Evolutionary conservation across 2,888 invertebrate species (phyloP).

Genomic region (Trimorus sp.): DNA sequence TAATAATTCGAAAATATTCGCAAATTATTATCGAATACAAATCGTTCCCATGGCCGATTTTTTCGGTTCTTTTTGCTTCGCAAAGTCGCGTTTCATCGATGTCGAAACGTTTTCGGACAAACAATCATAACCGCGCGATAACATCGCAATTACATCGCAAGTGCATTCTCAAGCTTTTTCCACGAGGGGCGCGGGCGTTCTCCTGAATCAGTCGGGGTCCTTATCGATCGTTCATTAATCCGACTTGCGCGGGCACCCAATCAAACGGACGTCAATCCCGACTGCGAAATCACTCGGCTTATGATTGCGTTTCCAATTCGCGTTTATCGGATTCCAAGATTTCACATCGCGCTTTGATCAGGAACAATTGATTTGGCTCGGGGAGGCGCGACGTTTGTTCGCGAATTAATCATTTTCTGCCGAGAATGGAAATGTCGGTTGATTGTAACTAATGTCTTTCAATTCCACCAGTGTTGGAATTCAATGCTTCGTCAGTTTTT

Average conservation of each 20-base stretch:
- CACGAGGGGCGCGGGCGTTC: constrained; percentile 50
- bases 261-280: constrained; percentile 46
- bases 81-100: too few species aligned
- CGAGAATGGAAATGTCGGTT: too few species aligned
- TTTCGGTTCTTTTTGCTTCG: too few species aligned
- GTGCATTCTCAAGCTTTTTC: constrained; percentile 56
- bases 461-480: too few species aligned
- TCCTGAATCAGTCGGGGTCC: constrained; percentile 41
- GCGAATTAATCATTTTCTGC: too few species aligned
- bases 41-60: too few species aligned
- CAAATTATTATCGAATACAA: too few species aligned
- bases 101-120: constrained; percentile 36
- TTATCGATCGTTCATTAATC: constrained; percentile 62
- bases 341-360: constrained; percentile 1
- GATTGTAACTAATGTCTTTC: too few species aligned
- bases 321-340: constrained; percentile 19
- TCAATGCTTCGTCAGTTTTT: too few species aligned
- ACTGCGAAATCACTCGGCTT: constrained; percentile 39
- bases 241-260: constrained; percentile 26
- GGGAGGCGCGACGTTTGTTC: too few species aligned
- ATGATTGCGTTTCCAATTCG: constrained; percentile 41
- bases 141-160: not conserved
- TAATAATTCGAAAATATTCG: too few species aligned
- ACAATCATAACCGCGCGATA: constrained; percentile 33
- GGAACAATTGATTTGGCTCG: too few species aligned